Evolutionary conservation across 1,140 invertebrate genomes (phyloP), one percentile per base, ranked within the genome.

Genomic region (Orussus abietinus): DNA sequence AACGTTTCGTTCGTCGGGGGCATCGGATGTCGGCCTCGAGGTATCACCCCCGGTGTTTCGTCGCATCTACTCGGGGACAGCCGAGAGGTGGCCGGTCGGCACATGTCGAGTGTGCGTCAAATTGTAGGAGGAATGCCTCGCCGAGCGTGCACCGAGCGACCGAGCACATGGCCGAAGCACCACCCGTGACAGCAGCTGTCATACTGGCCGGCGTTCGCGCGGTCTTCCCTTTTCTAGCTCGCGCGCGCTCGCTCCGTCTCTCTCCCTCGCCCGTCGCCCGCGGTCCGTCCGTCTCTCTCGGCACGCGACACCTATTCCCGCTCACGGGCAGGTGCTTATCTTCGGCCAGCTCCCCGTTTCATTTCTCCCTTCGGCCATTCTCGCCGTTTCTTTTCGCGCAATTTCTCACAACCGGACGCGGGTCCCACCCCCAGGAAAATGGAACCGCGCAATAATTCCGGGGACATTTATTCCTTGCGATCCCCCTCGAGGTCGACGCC

Each of bases 101-200:
- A n/a, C n/a, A n/a, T n/a, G n/a, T n/a, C n/a, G n/a, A n/a, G n/a
- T n/a, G n/a, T n/a, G n/a, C n/a, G n/a, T n/a, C n/a, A n/a, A n/a
- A n/a, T n/a, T n/a, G n/a, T n/a, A n/a, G n/a, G n/a, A n/a, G n/a
- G n/a, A n/a, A n/a, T n/a, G n/a, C n/a, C n/a, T n/a, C n/a, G n/a
- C n/a, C n/a, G n/a, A n/a, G n/a, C n/a, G n/a, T n/a, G n/a, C n/a
- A n/a, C n/a, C n/a, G n/a, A n/a, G n/a, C n/a, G n/a, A n/a, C n/a
- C n/a, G n/a, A 25, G 22, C 22, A 25, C 22, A 25, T 25, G 22
- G 22, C n/a, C 22, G 22, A 25, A 25, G 22, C 22, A 25, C 22
- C 22, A 25, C 6, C 22, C 22, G 22, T 25, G 22, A 25, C 22
- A 25, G 22, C 22, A 25, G 22, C 22, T 25, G 22, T 25, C 22